Base-by-base conservation (phyloP, 2,797 vertebrate genomes). In the Microchirus variegatus region DNA sequence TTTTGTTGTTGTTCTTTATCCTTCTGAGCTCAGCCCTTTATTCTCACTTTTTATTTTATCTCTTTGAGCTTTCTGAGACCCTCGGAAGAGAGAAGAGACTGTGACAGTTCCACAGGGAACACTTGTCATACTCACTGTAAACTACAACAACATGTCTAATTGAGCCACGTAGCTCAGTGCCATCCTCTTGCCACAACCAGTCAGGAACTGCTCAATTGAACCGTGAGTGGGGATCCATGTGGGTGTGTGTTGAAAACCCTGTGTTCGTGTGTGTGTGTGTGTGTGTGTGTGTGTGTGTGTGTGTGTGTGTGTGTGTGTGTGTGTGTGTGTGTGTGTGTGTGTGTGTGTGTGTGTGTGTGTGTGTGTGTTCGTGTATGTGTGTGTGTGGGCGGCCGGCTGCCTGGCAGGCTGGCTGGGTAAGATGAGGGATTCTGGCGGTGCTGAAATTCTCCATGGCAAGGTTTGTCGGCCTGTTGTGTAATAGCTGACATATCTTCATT, bases 401-500 rank as follows among this genome's bases (percentile, higher is more conserved):
- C 44, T 18, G 44, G 16, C 53, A 77, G 72, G 53, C 16, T 10
- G n/a, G 44, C 53, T 77, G 70, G 51, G 58, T 65, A 36, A 67
- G 69, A 71, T 4, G 31, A 62, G 63, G 51, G 43, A 67, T 82
- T 68, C 67, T 73, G 75, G 60, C 70, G 72, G 59, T 73, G 70
- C 70, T 58, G 71, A 54, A 82, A 70, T 64, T 65, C 71, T 75
- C 72, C 3, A 31, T 73, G 67, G 76, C 59, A 5, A 82, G 72
- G 63, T 74, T 67, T 87, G 81, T 74, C 62, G 43, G 73, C 70
- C 75, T 78, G 61, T 78, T 66, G 36, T 82, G 73, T 91, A 91
- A 87, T 83, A 69, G 85, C 79, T 86, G 89, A 76, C 72, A 82
- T 91, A 87, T 91, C 86, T 83, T 88, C 74, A 64, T 91, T 86